These are phyloP conservation scores for Drosophila atripex DNA, from an alignment of 2,888 invertebrate species.

Conservation along the genomic window DNA sequence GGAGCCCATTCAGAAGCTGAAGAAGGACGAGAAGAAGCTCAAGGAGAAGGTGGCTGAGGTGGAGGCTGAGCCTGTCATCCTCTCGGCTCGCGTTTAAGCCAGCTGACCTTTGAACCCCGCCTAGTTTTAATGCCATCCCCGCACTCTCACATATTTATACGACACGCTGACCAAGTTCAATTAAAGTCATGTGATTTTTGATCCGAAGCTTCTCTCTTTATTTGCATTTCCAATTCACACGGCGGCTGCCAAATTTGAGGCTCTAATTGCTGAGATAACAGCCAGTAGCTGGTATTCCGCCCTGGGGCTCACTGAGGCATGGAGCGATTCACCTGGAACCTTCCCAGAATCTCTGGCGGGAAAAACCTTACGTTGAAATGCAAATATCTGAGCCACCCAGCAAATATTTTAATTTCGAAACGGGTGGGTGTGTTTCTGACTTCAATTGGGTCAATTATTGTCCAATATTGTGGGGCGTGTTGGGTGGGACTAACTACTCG, in stretches of 20 bases:
- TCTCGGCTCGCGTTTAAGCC: slow-evolving; percentile 81
- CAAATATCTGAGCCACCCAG: slow-evolving; percentile 15
- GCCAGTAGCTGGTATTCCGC: slow-evolving; percentile 21
- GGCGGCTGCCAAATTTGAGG: slow-evolving; percentile 49
- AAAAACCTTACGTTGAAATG: slow-evolving; percentile 14
- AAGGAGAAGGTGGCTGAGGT: slow-evolving; percentile 83
- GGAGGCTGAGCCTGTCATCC: slow-evolving; percentile 83
- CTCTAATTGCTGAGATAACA: slow-evolving; percentile 63
- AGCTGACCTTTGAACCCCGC: slow-evolving; percentile 11
- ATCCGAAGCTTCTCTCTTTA: slow-evolving; percentile 58
- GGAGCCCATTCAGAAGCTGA: slow-evolving; percentile 68
- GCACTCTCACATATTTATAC: slow-evolving; percentile 61
- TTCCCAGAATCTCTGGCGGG: slow-evolving; percentile 31
- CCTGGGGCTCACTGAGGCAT: slow-evolving; percentile 48
- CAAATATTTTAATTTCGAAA: slow-evolving; percentile 6
- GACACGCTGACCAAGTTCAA: slow-evolving; percentile 60
- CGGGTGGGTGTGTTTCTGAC: neutral
- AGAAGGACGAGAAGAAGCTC: slow-evolving; percentile 78
- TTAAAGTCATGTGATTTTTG: slow-evolving; percentile 71
- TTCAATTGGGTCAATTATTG: slow-evolving; percentile 61
- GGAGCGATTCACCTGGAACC: slow-evolving; percentile 37
- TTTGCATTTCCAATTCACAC: slow-evolving; percentile 72
- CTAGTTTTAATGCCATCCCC: slow-evolving; percentile 48
- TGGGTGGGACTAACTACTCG: slow-evolving; percentile 9
- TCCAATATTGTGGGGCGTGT: slow-evolving; percentile 2